Percentiles rank a stretch among this genome's conserved stretches.
phyloP scores from a whole-genome alignment of 2,888 invertebrate genomes.

The Sphinx pinastri region DNA sequence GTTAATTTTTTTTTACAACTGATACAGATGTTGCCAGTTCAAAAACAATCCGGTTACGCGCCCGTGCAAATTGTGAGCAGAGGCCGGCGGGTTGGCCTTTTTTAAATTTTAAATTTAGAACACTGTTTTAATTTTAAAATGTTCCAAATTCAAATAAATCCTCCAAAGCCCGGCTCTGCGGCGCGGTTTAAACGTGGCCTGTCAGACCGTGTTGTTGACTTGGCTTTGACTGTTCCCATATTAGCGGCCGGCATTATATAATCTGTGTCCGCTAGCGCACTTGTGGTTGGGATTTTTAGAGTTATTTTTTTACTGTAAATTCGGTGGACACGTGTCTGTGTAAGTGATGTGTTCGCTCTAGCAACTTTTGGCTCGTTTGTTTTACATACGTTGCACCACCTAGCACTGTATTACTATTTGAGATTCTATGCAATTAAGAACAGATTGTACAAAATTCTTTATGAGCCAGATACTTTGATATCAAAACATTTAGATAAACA shows the following conservation, averaged over 20 bases:
- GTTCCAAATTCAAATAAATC: constrained; percentile 50
- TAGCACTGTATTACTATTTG: no score
- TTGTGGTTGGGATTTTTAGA: constrained; percentile 3
- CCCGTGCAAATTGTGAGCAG: constrained; percentile 19
- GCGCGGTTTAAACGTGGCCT: constrained; percentile 27
- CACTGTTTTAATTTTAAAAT: constrained; percentile 43
- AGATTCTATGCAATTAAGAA: no score
- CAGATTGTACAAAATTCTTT: no score
- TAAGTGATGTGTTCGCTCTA: background rate
- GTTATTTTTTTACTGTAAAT: background rate
- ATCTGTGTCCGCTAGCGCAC: constrained; percentile 11
- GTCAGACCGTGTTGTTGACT: constrained; percentile 29
- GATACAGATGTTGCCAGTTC: constrained; percentile 24
- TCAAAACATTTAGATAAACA: no score
- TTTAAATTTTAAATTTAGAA: constrained; percentile 43
- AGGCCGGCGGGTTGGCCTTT: constrained; percentile 5
- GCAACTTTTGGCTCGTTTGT: background rate
- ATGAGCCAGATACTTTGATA: no score
- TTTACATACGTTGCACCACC: no score
- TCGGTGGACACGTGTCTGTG: background rate
- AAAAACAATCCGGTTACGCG: constrained; percentile 17
- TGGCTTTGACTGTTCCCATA: constrained; percentile 21
- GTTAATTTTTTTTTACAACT: constrained; percentile 3
- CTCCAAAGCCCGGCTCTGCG: constrained; percentile 38
- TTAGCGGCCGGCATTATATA: constrained; percentile 17